Conservation (phyloP, 2,888 invertebrate genomes). For the Drosophila robusta region DNA sequence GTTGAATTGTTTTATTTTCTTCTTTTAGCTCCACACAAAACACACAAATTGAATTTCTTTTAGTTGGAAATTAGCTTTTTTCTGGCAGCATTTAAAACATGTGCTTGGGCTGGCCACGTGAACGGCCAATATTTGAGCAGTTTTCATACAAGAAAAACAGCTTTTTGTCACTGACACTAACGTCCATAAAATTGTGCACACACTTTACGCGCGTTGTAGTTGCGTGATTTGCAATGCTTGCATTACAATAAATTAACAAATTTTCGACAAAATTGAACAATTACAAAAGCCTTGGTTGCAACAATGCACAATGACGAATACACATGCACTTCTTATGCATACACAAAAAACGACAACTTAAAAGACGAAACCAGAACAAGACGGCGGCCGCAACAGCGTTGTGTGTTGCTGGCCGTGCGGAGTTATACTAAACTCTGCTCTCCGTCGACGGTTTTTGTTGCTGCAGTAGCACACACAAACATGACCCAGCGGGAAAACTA, state of each 20-base stretch:
- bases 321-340: constrained; percentile 62
- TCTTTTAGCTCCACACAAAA: constrained; percentile 54
- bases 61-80: constrained; percentile 69
- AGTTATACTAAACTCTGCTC: constrained; percentile 75
- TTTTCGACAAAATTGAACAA: constrained; percentile 40
- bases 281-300: constrained; percentile 44
- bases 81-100: constrained; percentile 46
- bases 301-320: constrained; percentile 50
- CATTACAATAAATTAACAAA: constrained; percentile 43
- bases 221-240: constrained; percentile 26
- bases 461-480: constrained; percentile 55
- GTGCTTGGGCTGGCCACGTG: constrained; percentile 67
- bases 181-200: constrained; percentile 36
- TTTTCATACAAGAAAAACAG: constrained; percentile 50
- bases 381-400: constrained; percentile 63
- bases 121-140: constrained; percentile 47
- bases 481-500: constrained; percentile 52
- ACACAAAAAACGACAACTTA: constrained; percentile 68
- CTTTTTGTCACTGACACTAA: constrained; percentile 40
- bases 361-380: constrained; percentile 60
- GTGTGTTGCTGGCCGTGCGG: constrained; percentile 71
- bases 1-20: constrained; percentile 55
- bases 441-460: constrained; percentile 61
- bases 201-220: constrained; percentile 45
- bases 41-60: constrained; percentile 76